Evolutionary conservation across 2,797 vertebrate genomes (phyloP).

Genomic region (Rhinophrynus dorsalis): DNA sequence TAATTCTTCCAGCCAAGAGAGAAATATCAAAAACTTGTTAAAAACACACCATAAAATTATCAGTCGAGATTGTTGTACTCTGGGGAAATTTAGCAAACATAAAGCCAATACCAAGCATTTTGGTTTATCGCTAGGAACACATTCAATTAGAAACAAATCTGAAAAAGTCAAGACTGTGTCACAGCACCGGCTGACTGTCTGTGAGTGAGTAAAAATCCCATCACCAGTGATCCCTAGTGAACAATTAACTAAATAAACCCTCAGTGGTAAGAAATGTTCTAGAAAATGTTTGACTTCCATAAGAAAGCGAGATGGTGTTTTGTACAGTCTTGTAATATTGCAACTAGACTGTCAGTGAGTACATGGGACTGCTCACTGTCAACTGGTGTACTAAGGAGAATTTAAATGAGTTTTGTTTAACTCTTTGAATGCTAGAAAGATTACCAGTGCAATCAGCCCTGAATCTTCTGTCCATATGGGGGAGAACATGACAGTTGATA

Average conservation of each 20-base stretch:
- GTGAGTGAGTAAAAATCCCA: conserved; percentile 12
- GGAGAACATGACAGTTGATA: too few relatives aligned
- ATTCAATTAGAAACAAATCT: conserved; percentile 42
- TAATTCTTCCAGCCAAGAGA: conserved; percentile 4
- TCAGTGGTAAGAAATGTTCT: conserved; percentile 26
- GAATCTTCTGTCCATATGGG: too few relatives aligned
- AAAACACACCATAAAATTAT: conserved; percentile 37
- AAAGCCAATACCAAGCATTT: conserved; percentile 38
- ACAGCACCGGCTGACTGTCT: conserved; percentile 10
- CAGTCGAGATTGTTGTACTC: conserved; percentile 35
- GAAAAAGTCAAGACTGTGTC: conserved; percentile 36
- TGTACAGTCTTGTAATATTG: neutral
- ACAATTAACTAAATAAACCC: conserved; percentile 38
- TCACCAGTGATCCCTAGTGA: conserved; percentile 10
- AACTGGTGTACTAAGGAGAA: too few relatives aligned
- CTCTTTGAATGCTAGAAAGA: too few relatives aligned
- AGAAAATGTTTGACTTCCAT: conserved; percentile 21
- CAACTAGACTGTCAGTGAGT: too few relatives aligned
- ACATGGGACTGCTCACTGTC: too few relatives aligned
- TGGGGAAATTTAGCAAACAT: conserved; percentile 45
- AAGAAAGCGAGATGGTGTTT: neutral
- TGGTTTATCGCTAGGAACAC: conserved; percentile 47
- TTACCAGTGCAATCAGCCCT: too few relatives aligned
- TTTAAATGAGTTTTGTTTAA: too few relatives aligned
- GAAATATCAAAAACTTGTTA: conserved; percentile 41